Evolutionary conservation across 64 coral and sea anemone species (phyloP), one percentile per base, ranked within the genome.

Genomic region (Acropora yongei): DNA sequence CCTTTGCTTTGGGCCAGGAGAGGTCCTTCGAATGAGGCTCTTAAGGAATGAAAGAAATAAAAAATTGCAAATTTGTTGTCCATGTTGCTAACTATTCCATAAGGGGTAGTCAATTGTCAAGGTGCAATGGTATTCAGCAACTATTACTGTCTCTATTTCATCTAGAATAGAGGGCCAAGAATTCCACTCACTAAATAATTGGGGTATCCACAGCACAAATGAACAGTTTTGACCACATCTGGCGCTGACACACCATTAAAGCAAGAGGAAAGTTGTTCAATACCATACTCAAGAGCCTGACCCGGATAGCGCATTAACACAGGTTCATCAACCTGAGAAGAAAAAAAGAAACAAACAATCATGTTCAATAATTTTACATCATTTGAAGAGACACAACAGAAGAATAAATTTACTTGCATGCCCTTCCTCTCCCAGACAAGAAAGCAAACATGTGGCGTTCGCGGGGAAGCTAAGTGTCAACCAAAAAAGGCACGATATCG

Each of bases 271-370:
- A 93, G 76, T 17, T 93, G 84, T 65, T 94, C 88, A 11, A 90
- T 95, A 7, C 90, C 94, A 93, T 96, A 96, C 12, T 92, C 90
- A 1, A 96, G 74, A 3, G 86, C 94, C 78, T 84, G 49, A 5
- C 93, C 86, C 83, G 94, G 90, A 58, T 72, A 89, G 43, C 94
- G 79, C 46, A 96, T 91, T 53, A 96, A 66, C 8, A 96, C 78
- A 63, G 94, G 94, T 44, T 96, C 94, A 89, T 96, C 94, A 47
- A 96, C 83, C 94, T 96, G 40, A 45, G 79, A 3, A 41, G 30
- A 55, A 55, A 10, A 55, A 30, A 30, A 30, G 30, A 30, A 30
- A 30, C 30, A 30, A 7, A 55, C 51, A 7, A 55, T 10, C 51
- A 55, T 55, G 5, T 10, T 55, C 10, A 55, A 66, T 53, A 44